Conservation (phyloP, 2,113 vertebrate genomes). For the Hiodon tergisus region DNA sequence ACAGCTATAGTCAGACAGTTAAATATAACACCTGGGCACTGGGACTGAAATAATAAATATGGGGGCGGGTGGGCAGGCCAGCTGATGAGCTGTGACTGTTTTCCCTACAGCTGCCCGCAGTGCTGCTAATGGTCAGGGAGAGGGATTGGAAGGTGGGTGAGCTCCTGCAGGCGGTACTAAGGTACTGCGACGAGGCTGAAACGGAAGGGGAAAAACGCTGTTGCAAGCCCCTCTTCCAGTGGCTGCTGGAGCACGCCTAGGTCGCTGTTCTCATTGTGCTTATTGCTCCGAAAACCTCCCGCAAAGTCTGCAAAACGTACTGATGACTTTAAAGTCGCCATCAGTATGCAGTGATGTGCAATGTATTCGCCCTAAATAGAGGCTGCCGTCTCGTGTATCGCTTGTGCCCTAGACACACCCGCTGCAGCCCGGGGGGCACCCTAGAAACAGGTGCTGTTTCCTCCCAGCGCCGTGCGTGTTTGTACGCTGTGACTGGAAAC, state of each 20-base stretch:
- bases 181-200: constrained; percentile 70
- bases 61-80: constrained; percentile 24
- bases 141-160: constrained; percentile 80
- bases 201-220: constrained; percentile 29
- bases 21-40: too few relatives aligned
- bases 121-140: constrained; percentile 69
- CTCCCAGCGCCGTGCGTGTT: constrained; percentile 13
- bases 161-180: constrained; percentile 80
- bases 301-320: constrained; percentile 11
- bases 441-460: constrained; percentile 25
- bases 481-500: constrained; percentile 36
- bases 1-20: too few relatives aligned
- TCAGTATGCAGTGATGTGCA: constrained; percentile 31
- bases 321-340: constrained; percentile 11
- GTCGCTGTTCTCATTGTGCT: neutral
- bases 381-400: constrained; percentile 33
- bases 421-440: constrained; percentile 23
- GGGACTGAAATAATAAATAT: too few relatives aligned
- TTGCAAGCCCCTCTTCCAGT: constrained; percentile 70
- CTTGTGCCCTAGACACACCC: constrained; percentile 31
- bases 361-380: constrained; percentile 31
- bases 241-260: constrained; percentile 84
- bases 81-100: constrained; percentile 19
- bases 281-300: neutral
- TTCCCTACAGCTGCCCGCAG: constrained; percentile 67